Conservation (phyloP, 2,797 vertebrate genomes). For the Anisognathus igniventris region DNA sequence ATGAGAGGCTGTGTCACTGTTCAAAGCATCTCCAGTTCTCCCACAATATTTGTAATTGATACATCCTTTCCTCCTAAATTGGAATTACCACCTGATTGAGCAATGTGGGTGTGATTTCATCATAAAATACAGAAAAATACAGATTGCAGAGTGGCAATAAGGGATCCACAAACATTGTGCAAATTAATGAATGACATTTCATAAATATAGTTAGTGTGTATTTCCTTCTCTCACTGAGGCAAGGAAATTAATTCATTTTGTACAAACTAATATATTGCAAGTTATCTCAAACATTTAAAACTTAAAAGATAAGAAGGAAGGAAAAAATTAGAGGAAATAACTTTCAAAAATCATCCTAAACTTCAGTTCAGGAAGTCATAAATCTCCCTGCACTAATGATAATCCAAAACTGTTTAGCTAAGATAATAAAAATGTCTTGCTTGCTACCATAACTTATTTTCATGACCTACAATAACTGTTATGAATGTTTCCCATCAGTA, state of each 20-base stretch:
- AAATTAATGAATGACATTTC: not conserved
- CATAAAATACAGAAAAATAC: not conserved
- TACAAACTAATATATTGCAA: not conserved
- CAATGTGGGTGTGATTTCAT: not conserved
- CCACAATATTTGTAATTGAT: not conserved
- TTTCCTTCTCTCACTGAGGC: not conserved
- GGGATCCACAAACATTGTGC: not conserved
- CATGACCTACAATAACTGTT: slow-evolving; percentile 14
- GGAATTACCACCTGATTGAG: not conserved
- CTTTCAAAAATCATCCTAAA: not conserved
- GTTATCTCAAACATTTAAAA: not conserved
- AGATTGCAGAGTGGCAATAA: not conserved
- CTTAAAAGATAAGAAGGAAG: not conserved
- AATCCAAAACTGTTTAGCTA: slow-evolving; percentile 19
- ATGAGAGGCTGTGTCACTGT: not conserved
- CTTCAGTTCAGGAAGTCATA: not conserved
- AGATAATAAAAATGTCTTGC: slow-evolving; percentile 35
- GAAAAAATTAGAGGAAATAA: not conserved
- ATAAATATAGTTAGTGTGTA: not conserved
- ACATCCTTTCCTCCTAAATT: not conserved
- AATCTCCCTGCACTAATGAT: not conserved
- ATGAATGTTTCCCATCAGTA: slow-evolving; percentile 43
- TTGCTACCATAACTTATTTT: slow-evolving; percentile 25
- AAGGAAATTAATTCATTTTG: not conserved
- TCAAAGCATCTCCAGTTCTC: not conserved